A percentile compares a stretch with the other conserved stretches of the same genome.
Conservation (phyloP, 30 jellyfish, hydroid and myxozoan genomes). For the Chironex yamaguchii region DNA sequence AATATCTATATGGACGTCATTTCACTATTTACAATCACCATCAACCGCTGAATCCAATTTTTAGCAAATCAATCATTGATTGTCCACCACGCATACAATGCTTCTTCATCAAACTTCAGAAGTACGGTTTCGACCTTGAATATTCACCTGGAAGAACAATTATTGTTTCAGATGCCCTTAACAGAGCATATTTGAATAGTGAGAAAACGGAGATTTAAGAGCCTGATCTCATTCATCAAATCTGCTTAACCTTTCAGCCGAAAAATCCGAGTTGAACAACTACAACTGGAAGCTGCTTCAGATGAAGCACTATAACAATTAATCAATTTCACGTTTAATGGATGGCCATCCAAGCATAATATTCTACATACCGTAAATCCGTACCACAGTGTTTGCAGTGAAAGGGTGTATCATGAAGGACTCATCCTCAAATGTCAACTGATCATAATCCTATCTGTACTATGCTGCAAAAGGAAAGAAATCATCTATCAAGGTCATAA, state of each 20-base stretch:
- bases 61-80: slow-evolving; percentile 59
- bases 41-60: slow-evolving; percentile 64
- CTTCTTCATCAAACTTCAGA: slow-evolving; percentile 60
- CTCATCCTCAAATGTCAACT: slow-evolving; percentile 70
- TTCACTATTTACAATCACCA: slow-evolving; percentile 63
- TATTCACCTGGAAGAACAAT: slow-evolving; percentile 73
- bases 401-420: slow-evolving; percentile 34
- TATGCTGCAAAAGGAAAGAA: slow-evolving; percentile 36
- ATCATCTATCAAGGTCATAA: slow-evolving; percentile 57
- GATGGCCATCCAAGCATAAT: slow-evolving; percentile 58
- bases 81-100: slow-evolving; percentile 69
- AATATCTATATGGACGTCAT: slow-evolving; percentile 47
- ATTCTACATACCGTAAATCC: slow-evolving; percentile 48
- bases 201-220: slow-evolving; percentile 59
- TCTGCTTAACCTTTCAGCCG: slow-evolving; percentile 12
- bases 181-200: slow-evolving; percentile 62
- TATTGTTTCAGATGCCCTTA: slow-evolving; percentile 73
- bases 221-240: slow-evolving; percentile 46
- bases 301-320: slow-evolving; percentile 39
- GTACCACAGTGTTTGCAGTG: slow-evolving; percentile 54
- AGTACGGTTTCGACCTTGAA: slow-evolving; percentile 55
- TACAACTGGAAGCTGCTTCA: slow-evolving; percentile 37
- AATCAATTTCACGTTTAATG: slow-evolving; percentile 32
- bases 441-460: slow-evolving; percentile 46
- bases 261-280: slow-evolving; percentile 28